Percentiles rank a stretch among this genome's conserved stretches.
These are phyloP conservation scores for Emesis castigata DNA, from an alignment of 2,888 invertebrate genomes.

Conservation along the genomic window DNA sequence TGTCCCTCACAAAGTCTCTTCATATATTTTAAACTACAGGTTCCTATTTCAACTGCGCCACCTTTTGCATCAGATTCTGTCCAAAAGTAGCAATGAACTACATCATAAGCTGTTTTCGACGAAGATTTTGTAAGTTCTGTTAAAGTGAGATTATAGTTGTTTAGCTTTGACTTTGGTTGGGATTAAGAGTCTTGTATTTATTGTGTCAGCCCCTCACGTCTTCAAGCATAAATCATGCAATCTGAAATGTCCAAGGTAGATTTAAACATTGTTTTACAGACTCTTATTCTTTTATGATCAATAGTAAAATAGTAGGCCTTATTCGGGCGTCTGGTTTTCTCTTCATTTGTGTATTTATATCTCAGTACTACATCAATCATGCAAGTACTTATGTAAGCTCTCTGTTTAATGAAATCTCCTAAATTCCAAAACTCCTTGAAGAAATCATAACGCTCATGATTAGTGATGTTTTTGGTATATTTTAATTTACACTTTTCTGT, in stretches of 20 bases:
- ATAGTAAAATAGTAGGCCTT: background rate
- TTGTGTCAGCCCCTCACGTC: background rate
- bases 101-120: background rate
- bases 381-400: background rate
- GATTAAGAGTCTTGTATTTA: background rate
- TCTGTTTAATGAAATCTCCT: background rate
- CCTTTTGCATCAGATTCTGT: conserved; percentile 55
- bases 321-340: background rate
- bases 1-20: conserved; percentile 4
- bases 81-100: conserved; percentile 59
- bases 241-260: background rate
- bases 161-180: conserved; percentile 40
- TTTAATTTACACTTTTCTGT: background rate
- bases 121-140: conserved; percentile 18
- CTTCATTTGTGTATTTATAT: background rate
- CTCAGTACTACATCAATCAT: background rate
- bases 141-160: conserved; percentile 41
- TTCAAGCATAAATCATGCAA: background rate
- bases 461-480: background rate
- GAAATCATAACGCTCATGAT: background rate
- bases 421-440: background rate
- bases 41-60: conserved; percentile 56
- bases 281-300: background rate
- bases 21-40: conserved; percentile 44
- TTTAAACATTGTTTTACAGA: background rate